These are phyloP conservation scores for Pecten maximus DNA, from an alignment of 2,888 invertebrate genomes.

Conservation along the genomic window DNA sequence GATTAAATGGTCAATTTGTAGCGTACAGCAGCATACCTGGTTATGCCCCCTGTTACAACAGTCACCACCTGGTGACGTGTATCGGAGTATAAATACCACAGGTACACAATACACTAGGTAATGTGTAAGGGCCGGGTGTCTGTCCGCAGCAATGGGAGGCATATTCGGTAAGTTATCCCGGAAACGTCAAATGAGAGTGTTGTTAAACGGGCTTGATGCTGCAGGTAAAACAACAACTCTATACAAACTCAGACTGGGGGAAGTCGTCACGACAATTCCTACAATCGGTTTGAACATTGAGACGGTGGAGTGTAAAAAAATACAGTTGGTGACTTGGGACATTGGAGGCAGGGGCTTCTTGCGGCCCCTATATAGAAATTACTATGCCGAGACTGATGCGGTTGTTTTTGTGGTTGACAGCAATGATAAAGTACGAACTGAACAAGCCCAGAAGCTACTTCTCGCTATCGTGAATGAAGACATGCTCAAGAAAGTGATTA, in stretches of 20 bases:
- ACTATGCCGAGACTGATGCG: slow-evolving; percentile 61
- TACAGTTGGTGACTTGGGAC: slow-evolving; percentile 65
- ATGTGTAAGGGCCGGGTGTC: neutral
- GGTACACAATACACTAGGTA: neutral
- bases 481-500: slow-evolving; percentile 56
- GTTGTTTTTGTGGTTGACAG: slow-evolving; percentile 71
- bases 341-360: slow-evolving; percentile 66
- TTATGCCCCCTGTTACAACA: neutral
- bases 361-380: slow-evolving; percentile 64
- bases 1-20: too few species aligned
- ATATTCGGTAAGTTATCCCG: slow-evolving; percentile 10
- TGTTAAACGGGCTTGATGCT: slow-evolving; percentile 67
- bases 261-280: slow-evolving; percentile 70
- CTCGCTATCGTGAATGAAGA: slow-evolving; percentile 50
- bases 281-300: slow-evolving; percentile 73
- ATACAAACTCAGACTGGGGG: slow-evolving; percentile 65
- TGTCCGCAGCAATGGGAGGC: neutral
- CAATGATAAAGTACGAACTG: slow-evolving; percentile 63
- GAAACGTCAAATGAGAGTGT: slow-evolving; percentile 45
- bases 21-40: neutral
- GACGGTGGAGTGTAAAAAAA: slow-evolving; percentile 58
- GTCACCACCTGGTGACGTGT: neutral
- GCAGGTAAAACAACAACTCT: slow-evolving; percentile 69
- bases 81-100: neutral
- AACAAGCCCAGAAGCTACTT: slow-evolving; percentile 61